Evolutionary conservation across 2,888 invertebrate species (phyloP), one percentile per base, ranked within the genome.

Genomic region (Amitus sp.): DNA sequence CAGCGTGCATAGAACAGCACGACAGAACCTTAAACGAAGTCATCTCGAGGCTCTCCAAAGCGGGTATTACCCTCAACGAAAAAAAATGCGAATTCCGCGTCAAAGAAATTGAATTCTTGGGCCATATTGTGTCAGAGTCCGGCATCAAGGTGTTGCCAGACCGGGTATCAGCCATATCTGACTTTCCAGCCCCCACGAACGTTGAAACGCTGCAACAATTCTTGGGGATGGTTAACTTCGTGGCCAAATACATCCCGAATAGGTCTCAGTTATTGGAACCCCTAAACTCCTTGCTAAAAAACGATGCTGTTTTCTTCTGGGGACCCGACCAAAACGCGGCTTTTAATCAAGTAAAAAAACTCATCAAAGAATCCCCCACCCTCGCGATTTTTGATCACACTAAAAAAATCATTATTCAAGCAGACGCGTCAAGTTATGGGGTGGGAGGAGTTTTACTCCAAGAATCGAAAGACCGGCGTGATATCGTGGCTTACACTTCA

Each of bases 401-500:
- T 2, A 55, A 67, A 2, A 52, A 58, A 47, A 47, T 66, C 28
- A 28, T 54, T 43, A 37, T 67, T 18, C 59, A 63, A 10, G 74
- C 79, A 2, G 80, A 82, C 67, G 71, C 77, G 0, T 74, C 74
- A 2, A 64, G 66, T 2, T 70, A 67, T 43, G 80, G 77, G 5
- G 20, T 80, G n/a, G 79, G 77, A 1, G 74, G 71, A 1, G 74
- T 71, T 0, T 58, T 80, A 0, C 43, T 73, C 7, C 76, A 78
- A 42, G 43, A 70, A 53, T 56, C 62, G 3, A 51, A 65, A n/a
- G 59, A 60, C 4, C 43, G 45, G 23, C 55, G 70, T 55, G 67
- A 74, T 47, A 72, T 77, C 12, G 73, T 82, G 6, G 73, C 73
- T 2, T 82, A 76, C 61, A 75, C 73, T 0, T 79, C 76, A 1